phyloP scores from a whole-genome alignment of 2,888 invertebrate genomes.

The Ametastegia equiseti region DNA sequence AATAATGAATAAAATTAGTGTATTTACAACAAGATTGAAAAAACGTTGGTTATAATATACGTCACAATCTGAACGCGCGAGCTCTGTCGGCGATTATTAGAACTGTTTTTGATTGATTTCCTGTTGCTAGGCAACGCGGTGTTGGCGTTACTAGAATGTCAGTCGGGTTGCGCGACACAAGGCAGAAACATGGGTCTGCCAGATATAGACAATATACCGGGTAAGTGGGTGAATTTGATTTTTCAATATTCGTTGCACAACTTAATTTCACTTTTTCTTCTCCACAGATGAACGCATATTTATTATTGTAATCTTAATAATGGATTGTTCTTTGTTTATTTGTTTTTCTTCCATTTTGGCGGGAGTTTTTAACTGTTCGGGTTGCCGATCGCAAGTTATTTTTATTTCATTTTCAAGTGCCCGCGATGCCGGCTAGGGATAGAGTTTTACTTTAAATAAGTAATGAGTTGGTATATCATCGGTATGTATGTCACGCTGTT shows the following conservation, averaged over 20 bases:
- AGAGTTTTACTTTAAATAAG: conserved; percentile 1
- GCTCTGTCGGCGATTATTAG: neutral
- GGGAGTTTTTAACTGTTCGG: neutral
- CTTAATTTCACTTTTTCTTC: neutral
- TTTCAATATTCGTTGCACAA: neutral
- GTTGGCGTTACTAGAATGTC: conserved; percentile 65
- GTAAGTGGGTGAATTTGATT: conserved; percentile 57
- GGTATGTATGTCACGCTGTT: neutral
- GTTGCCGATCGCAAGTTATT: neutral
- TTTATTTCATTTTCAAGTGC: neutral
- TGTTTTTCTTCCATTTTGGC: too few relatives aligned
- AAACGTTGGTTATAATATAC: neutral
- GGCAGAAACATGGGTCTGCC: conserved; percentile 69
- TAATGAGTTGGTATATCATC: neutral
- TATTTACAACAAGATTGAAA: neutral
- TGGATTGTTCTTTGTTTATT: too few relatives aligned
- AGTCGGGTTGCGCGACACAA: conserved; percentile 67
- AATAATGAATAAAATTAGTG: neutral
- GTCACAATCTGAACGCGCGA: neutral
- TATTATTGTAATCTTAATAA: too few relatives aligned
- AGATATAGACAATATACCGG: conserved; percentile 70
- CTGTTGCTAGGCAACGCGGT: conserved; percentile 68
- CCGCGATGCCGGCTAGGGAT: conserved; percentile 4
- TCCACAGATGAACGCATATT: neutral
- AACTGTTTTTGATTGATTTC: conserved; percentile 68